Evolutionary conservation across 2,888 invertebrate genomes (phyloP).

Genomic region (Brachyopa scutellaris): DNA sequence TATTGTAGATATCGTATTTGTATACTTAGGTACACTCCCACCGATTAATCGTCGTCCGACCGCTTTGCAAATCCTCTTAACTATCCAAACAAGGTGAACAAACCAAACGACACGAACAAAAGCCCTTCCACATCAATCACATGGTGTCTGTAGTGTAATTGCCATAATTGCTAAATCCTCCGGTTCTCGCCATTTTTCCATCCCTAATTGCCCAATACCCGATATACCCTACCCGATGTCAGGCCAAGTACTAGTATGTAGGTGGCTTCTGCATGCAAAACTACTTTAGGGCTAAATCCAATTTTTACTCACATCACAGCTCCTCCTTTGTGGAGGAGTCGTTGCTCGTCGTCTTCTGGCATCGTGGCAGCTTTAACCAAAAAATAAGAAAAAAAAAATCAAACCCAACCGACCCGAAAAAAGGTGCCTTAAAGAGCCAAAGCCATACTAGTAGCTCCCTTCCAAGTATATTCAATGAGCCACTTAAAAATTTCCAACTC

Average conservation of each 20-base stretch:
- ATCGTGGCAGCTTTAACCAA: conserved; percentile 23
- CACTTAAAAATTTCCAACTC: conserved; percentile 61
- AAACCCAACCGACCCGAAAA: conserved; percentile 41
- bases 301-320: conserved; percentile 41
- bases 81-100: conserved; percentile 17
- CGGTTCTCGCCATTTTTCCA: conserved; percentile 61
- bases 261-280: conserved; percentile 47
- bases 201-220: conserved; percentile 64
- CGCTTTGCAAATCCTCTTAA: background rate
- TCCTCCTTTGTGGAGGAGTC: conserved; percentile 14
- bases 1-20: conserved; percentile 17
- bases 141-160: conserved; percentile 70
- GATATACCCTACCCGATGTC: conserved; percentile 31
- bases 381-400: too few relatives aligned
- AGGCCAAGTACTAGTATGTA: conserved; percentile 39
- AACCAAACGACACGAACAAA: background rate
- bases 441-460: conserved; percentile 45
- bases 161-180: conserved; percentile 71
- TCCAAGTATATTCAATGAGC: conserved; percentile 61
- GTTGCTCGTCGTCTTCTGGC: background rate
- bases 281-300: conserved; percentile 45
- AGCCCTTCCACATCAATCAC: conserved; percentile 62
- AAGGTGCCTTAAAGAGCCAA: conserved; percentile 51
- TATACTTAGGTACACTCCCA: background rate
- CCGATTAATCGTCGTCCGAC: conserved; percentile 15